Conservation (phyloP, 2,888 invertebrate genomes). For the Sepiola atlantica region DNA sequence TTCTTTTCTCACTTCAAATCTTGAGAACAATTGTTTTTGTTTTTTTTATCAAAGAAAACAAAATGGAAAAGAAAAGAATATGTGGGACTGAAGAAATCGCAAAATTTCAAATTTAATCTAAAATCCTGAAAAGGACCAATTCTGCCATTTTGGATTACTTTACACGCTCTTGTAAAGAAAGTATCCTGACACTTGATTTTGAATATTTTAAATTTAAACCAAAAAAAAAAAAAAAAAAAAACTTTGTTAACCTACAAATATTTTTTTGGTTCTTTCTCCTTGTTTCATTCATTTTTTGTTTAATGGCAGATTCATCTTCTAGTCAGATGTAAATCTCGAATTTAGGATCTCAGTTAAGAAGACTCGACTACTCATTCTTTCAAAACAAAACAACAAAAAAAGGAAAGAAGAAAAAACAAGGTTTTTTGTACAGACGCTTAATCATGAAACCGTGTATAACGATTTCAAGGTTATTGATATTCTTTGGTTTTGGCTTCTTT, state of each 20-base stretch:
- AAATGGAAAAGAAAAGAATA: background rate
- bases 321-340: background rate
- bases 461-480: background rate
- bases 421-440: background rate
- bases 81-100: background rate
- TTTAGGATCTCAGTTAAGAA: background rate
- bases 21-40: background rate
- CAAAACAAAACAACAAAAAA: background rate
- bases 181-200: background rate
- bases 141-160: background rate
- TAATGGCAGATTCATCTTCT: background rate
- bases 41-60: background rate
- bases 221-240: background rate
- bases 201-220: background rate
- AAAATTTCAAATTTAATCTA: background rate
- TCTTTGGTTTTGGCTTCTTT: background rate
- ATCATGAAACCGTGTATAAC: background rate
- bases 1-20: background rate
- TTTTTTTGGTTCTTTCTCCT: background rate
- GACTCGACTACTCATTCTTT: background rate
- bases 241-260: background rate
- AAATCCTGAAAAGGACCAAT: background rate
- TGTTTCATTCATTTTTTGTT: background rate
- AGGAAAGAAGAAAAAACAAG: background rate
- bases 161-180: background rate